Percentiles rank a stretch among this genome's conserved stretches.
phyloP scores from a whole-genome alignment of 2,888 invertebrate species.

The Sesamia inferens region DNA sequence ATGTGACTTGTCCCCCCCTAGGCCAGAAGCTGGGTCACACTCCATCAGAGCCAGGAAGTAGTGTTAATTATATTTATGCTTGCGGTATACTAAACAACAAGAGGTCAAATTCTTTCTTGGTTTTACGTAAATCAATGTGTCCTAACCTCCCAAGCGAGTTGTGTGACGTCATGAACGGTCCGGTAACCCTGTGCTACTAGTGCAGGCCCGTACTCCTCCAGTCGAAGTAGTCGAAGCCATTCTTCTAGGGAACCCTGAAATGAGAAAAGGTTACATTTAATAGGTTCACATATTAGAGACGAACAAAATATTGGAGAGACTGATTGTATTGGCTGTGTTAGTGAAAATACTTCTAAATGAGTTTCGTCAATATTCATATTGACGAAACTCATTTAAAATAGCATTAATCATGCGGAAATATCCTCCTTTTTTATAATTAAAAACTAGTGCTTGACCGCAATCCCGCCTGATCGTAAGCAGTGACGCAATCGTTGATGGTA shows the following conservation, averaged over 20 bases:
- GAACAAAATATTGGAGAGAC: background rate
- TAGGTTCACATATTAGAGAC: constrained; percentile 10
- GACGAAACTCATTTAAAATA: too few relatives aligned
- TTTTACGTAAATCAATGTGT: background rate
- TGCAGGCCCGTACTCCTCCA: constrained; percentile 97
- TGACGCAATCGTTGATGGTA: too few relatives aligned
- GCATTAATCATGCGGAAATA: too few relatives aligned
- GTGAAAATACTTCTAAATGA: background rate
- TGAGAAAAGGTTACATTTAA: background rate
- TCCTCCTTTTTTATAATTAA: too few relatives aligned
- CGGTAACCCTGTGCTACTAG: constrained; percentile 98
- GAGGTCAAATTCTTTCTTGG: background rate
- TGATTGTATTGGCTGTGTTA: background rate
- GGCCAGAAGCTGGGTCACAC: background rate
- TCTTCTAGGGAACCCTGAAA: constrained; percentile 97
- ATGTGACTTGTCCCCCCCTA: too few relatives aligned
- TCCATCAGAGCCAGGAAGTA: background rate
- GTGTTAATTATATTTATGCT: background rate
- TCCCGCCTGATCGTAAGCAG: too few relatives aligned
- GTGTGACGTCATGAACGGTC: constrained; percentile 97
- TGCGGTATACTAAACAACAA: background rate
- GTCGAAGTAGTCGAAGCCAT: constrained; percentile 97
- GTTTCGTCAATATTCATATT: background rate
- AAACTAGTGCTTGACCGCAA: too few relatives aligned
- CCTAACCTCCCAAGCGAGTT: constrained; percentile 97